Conservation (phyloP, 2,888 invertebrate species). For the Metellina segmentata region DNA sequence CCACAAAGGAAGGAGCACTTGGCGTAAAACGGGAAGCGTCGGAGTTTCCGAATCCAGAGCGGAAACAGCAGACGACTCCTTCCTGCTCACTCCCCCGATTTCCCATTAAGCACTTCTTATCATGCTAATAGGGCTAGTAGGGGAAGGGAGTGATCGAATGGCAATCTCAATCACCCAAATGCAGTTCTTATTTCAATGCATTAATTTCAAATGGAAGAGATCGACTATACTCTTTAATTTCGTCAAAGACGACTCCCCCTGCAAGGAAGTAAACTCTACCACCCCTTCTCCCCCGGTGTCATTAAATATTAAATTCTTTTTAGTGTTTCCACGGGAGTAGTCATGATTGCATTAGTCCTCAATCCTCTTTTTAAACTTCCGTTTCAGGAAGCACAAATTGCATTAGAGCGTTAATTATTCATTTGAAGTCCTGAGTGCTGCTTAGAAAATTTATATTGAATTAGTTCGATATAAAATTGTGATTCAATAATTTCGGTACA, state of each 20-base stretch:
- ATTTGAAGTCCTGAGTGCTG: slow-evolving; percentile 23
- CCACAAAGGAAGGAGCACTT: slow-evolving; percentile 60
- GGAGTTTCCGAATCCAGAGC: slow-evolving; percentile 48
- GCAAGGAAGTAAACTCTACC: background rate
- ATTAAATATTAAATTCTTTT: slow-evolving; percentile 63
- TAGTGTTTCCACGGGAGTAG: slow-evolving; percentile 13
- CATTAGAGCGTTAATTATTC: slow-evolving; percentile 47
- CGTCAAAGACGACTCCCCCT: slow-evolving; percentile 35
- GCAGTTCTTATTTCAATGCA: slow-evolving; percentile 8
- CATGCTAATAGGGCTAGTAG: slow-evolving; percentile 61
- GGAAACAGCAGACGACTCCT: slow-evolving; percentile 49
- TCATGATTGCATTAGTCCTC: slow-evolving; percentile 35
- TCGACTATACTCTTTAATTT: slow-evolving; percentile 61
- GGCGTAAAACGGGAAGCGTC: slow-evolving; percentile 53
- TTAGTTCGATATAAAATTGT: slow-evolving; percentile 24
- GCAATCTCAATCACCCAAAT: background rate
- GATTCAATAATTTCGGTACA: slow-evolving; percentile 36
- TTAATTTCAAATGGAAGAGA: slow-evolving; percentile 46
- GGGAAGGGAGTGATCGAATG: slow-evolving; percentile 21
- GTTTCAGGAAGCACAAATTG: slow-evolving; percentile 36
- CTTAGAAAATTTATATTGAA: slow-evolving; percentile 32
- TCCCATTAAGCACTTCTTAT: slow-evolving; percentile 57
- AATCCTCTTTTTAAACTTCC: slow-evolving; percentile 23
- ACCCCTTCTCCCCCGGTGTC: slow-evolving; percentile 11
- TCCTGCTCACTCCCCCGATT: slow-evolving; percentile 55